phyloP scores from a whole-genome alignment of 2,113 vertebrate species.

The Manacus vitellinus region DNA sequence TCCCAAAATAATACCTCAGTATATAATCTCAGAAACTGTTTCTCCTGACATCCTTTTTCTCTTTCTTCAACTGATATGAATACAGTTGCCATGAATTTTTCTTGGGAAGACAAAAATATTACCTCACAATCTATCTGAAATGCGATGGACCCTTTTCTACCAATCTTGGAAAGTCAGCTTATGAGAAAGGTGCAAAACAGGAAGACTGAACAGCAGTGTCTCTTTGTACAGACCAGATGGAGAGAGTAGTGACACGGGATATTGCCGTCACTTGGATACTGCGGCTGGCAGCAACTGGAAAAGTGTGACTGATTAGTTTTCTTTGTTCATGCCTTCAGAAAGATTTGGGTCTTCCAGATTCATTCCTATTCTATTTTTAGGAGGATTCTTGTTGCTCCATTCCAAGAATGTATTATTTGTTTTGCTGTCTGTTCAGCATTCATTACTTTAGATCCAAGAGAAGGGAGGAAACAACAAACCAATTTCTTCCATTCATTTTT shows the following conservation, averaged over 20 bases:
- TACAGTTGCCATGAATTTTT: background rate
- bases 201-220: background rate
- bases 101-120: background rate
- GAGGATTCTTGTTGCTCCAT: background rate
- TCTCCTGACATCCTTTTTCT: background rate
- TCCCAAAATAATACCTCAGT: background rate
- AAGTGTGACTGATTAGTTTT: background rate
- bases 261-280: background rate
- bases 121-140: background rate
- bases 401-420: background rate
- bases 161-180: background rate
- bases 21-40: background rate
- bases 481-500: background rate
- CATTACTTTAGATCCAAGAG: background rate
- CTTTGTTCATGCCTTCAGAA: background rate
- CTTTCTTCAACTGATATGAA: background rate
- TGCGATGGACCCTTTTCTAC: background rate
- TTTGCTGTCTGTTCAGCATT: background rate
- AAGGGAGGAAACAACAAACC: background rate
- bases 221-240: background rate
- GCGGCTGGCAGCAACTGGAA: background rate
- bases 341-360: background rate
- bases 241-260: background rate
- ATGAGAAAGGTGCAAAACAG: background rate
- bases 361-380: background rate